phyloP scores from a whole-genome alignment of 2,888 invertebrate genomes.

The Pseudococcus viburni region DNA sequence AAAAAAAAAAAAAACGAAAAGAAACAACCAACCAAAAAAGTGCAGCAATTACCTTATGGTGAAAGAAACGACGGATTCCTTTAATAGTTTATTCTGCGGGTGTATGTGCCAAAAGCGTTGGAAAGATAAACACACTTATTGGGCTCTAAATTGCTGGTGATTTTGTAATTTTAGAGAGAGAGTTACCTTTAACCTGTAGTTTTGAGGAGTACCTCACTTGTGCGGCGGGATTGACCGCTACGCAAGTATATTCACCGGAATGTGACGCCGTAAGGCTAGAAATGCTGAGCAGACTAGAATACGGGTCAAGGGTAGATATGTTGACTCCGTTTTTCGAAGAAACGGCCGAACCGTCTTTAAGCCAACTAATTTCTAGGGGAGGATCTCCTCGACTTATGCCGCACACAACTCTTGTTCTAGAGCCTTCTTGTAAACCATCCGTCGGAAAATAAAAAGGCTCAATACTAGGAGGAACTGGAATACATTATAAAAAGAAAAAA shows the following conservation, averaged over 20 bases:
- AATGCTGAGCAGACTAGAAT: conserved; percentile 84
- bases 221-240: conserved; percentile 84
- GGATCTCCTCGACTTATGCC: conserved; percentile 86
- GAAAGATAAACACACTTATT: conserved; percentile 62
- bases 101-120: conserved; percentile 65
- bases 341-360: conserved; percentile 83
- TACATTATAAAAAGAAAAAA: conserved; percentile 47
- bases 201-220: conserved; percentile 85
- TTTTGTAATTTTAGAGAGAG: conserved; percentile 59
- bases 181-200: conserved; percentile 86
- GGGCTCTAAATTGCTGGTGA: conserved; percentile 63
- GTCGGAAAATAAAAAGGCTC: conserved; percentile 86
- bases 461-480: conserved; percentile 86
- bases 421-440: conserved; percentile 85
- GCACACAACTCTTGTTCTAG: conserved; percentile 86
- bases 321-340: conserved; percentile 77
- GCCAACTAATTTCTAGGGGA: conserved; percentile 85
- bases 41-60: conserved; percentile 62
- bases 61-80: conserved; percentile 53
- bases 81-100: conserved; percentile 60
- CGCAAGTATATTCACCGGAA: conserved; percentile 84
- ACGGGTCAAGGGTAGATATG: conserved; percentile 82
- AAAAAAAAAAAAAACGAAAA: too few relatives aligned
- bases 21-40: conserved; percentile 50
- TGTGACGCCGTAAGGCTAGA: conserved; percentile 82